These are phyloP conservation scores for Rhinichthys osculus DNA, from an alignment of 2,797 vertebrate genomes.

Conservation along the genomic window DNA sequence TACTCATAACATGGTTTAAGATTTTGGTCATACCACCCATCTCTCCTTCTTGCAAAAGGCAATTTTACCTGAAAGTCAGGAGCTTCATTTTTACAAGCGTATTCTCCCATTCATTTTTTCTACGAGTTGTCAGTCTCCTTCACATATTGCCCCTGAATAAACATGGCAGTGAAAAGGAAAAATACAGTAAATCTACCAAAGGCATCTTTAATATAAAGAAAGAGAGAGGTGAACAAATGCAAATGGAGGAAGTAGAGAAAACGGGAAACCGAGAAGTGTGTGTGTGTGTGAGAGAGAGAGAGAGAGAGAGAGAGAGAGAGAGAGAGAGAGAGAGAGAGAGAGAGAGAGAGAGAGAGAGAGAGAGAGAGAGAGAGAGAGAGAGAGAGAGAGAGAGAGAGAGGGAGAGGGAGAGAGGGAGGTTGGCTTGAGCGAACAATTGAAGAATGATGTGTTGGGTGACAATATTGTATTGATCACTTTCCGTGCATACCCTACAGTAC, in stretches of 20 bases:
- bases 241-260: not conserved
- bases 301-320: too few species aligned
- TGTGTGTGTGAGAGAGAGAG: too few species aligned
- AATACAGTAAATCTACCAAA: not conserved
- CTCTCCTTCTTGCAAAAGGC: not conserved
- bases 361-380: too few species aligned
- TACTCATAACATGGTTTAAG: not conserved
- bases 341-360: too few species aligned
- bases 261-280: not conserved
- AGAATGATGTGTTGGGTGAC: constrained; percentile 68
- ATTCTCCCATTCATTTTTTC: not conserved
- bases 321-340: too few species aligned
- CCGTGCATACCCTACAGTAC: constrained; percentile 64
- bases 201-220: not conserved
- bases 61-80: not conserved
- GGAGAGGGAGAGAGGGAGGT: not conserved
- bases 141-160: not conserved
- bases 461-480: constrained; percentile 71
- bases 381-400: too few species aligned
- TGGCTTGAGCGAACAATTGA: constrained; percentile 60
- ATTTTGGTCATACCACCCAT: not conserved
- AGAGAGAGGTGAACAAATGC: not conserved
- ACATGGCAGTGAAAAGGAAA: not conserved
- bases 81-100: not conserved
- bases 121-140: not conserved